Conservation (phyloP, 2,888 invertebrate genomes). For the Hoplodrina ambigua region DNA sequence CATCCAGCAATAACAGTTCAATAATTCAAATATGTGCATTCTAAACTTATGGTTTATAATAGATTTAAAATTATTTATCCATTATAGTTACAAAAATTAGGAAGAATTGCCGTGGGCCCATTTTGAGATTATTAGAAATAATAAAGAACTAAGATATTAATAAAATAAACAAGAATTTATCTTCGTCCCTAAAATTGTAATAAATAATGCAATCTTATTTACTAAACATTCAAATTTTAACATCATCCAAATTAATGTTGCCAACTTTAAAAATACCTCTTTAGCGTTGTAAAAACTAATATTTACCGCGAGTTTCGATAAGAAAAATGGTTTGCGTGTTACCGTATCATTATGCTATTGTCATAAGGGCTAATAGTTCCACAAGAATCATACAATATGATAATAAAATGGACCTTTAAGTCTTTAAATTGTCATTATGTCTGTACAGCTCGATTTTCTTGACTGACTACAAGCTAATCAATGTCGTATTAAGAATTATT, state of each 20-base stretch:
- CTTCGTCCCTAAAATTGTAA: too few species aligned
- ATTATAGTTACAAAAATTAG: too few species aligned
- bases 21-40: too few species aligned
- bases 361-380: slow-evolving; percentile 90
- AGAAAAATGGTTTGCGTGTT: slow-evolving; percentile 87
- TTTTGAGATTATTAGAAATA: too few species aligned
- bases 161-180: too few species aligned
- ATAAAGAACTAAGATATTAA: too few species aligned
- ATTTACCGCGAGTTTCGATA: slow-evolving; percentile 71
- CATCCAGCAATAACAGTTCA: too few species aligned
- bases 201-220: background rate
- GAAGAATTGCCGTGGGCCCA: too few species aligned
- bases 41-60: too few species aligned
- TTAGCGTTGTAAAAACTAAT: slow-evolving; percentile 63
- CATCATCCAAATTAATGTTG: slow-evolving; percentile 30
- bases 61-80: too few species aligned
- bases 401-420: slow-evolving; percentile 90
- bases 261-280: slow-evolving; percentile 39
- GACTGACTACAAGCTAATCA: slow-evolving; percentile 85
- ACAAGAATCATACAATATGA: slow-evolving; percentile 89
- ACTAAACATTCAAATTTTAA: slow-evolving; percentile 12
- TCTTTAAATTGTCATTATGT: slow-evolving; percentile 90
- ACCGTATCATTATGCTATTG: slow-evolving; percentile 85
- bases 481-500: slow-evolving; percentile 89
- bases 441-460: slow-evolving; percentile 78